Evolutionary conservation across 1,140 invertebrate species (phyloP).

Genomic region (Conus betulinus): DNA sequence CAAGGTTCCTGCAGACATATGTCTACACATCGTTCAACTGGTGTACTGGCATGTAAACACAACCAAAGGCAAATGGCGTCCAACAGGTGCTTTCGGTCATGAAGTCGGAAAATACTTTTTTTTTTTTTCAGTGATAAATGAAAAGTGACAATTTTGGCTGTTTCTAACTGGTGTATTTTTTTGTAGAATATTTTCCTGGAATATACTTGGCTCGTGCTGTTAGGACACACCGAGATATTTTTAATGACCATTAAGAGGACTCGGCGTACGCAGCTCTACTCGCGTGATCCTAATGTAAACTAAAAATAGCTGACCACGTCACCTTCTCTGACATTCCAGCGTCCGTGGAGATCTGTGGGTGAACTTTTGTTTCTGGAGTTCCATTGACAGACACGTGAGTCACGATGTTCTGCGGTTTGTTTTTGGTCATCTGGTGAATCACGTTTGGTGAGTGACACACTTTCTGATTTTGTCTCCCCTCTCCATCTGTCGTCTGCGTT

Average conservation of each 20-base stretch:
- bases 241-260: no score
- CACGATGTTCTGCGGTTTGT: conserved; percentile 12
- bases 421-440: conserved; percentile 32
- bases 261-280: no score
- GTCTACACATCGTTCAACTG: no score
- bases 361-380: not conserved
- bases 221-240: no score
- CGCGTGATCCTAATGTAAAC: not conserved
- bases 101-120: not conserved
- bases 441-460: conserved; percentile 22
- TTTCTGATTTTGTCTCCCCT: not conserved
- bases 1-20: no score
- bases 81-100: not conserved
- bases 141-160: no score
- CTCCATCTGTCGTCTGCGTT: not conserved
- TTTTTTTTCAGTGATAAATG: no score
- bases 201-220: no score
- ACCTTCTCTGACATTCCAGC: conserved; percentile 28
- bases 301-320: conserved; percentile 37
- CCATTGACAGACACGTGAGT: conserved; percentile 19
- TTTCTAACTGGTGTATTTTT: no score
- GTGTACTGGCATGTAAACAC: not conserved
- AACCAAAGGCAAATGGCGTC: not conserved
- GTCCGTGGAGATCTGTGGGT: conserved; percentile 29
- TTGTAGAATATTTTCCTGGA: no score